Conservation (phyloP, 2,797 vertebrate genomes). For the Karalla daura region DNA sequence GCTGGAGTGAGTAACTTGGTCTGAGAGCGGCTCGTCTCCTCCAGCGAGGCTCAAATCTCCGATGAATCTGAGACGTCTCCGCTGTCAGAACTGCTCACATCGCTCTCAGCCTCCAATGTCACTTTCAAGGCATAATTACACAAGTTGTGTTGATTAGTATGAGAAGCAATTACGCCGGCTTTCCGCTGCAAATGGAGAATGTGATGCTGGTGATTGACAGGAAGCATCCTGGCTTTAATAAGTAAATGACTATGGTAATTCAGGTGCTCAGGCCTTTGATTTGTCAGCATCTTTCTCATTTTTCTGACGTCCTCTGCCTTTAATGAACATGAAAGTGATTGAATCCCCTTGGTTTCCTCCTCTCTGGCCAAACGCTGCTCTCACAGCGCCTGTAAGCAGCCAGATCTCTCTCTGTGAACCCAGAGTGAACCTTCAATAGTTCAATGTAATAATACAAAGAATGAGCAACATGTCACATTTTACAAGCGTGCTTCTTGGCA, state of each 20-base stretch:
- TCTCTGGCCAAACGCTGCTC: constrained; percentile 50
- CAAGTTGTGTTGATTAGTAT: constrained; percentile 91
- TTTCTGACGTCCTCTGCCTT: constrained; percentile 79
- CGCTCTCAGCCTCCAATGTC: constrained; percentile 86
- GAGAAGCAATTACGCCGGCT: constrained; percentile 89
- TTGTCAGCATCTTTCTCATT: constrained; percentile 86
- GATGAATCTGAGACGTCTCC: constrained; percentile 84
- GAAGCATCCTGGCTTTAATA: constrained; percentile 88
- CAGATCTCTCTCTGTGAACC: constrained; percentile 35
- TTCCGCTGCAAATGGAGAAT: constrained; percentile 87
- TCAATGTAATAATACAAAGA: constrained; percentile 11
- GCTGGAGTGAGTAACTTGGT: constrained; percentile 79
- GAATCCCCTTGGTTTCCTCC: constrained; percentile 60
- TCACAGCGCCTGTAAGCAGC: constrained; percentile 51
- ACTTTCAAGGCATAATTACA: constrained; percentile 91
- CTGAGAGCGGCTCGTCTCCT: constrained; percentile 80
- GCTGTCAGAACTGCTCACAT: constrained; percentile 84
- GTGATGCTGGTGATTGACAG: constrained; percentile 89
- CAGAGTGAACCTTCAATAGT: constrained; percentile 25
- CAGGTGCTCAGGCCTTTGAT: constrained; percentile 87
- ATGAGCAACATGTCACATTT: constrained; percentile 40
- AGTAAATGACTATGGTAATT: constrained; percentile 90
- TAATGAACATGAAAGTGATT: constrained; percentile 84
- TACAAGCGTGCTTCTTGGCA: constrained; percentile 64
- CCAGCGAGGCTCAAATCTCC: constrained; percentile 81